Conservation (phyloP, 2,113 vertebrate genomes). For the Ailurus styani region DNA sequence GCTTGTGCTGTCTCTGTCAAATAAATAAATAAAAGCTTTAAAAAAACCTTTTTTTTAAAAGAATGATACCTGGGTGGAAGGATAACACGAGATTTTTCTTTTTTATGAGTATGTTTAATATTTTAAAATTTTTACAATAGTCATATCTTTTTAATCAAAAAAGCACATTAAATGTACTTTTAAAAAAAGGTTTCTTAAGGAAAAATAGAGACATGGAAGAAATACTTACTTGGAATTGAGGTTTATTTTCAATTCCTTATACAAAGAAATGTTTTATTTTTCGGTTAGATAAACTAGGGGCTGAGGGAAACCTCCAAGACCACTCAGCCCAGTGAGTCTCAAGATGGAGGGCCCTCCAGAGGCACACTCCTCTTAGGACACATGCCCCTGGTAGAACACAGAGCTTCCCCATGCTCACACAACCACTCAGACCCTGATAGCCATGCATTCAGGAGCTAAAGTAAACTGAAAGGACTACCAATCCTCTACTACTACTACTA, state of each 20-base stretch:
- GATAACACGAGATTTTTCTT: not conserved
- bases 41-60: not conserved
- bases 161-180: not conserved
- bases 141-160: constrained; percentile 10
- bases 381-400: not conserved
- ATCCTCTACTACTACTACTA: too few relatives aligned
- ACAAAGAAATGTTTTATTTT: constrained; percentile 11
- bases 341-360: not conserved
- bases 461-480: not conserved
- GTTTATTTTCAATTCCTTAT: not conserved
- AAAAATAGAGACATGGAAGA: constrained; percentile 24
- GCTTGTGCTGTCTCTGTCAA: too few relatives aligned
- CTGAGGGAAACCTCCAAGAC: not conserved
- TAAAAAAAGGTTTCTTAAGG: not conserved
- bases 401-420: not conserved
- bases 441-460: not conserved
- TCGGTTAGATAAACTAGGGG: not conserved
- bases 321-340: not conserved
- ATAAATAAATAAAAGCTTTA: not conserved
- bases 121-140: constrained; percentile 12
- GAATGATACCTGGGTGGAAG: not conserved
- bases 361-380: not conserved
- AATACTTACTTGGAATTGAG: not conserved
- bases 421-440: not conserved
- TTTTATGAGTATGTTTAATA: not conserved